Percentiles rank a stretch among this genome's conserved stretches.
These are phyloP conservation scores for Meteorus sp. DNA, from an alignment of 1,140 invertebrate species.

Conservation along the genomic window DNA sequence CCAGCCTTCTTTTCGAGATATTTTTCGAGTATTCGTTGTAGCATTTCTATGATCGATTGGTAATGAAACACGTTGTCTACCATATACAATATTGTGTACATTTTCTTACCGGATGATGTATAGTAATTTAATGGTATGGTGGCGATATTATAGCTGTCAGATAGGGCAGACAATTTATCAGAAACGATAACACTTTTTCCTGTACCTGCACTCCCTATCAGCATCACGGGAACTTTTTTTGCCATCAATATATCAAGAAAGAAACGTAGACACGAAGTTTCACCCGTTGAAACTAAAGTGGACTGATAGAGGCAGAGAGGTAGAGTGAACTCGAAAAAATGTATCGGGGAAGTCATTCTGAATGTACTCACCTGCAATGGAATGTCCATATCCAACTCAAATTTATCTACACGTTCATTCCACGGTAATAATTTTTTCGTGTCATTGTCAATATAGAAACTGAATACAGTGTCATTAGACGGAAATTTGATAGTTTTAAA, in stretches of 20 bases:
- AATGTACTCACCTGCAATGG: constrained; percentile 77
- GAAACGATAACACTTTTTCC: constrained; percentile 87
- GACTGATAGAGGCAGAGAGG: constrained; percentile 63
- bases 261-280: constrained; percentile 86
- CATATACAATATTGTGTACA: constrained; percentile 15
- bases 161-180: constrained; percentile 76
- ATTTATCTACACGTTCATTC: constrained; percentile 75
- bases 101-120: constrained; percentile 77
- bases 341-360: no score
- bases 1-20: constrained; percentile 95
- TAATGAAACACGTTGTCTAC: not conserved
- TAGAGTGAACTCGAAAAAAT: constrained; percentile 5
- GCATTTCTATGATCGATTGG: constrained; percentile 66
- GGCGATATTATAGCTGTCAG: constrained; percentile 79
- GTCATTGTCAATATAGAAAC: constrained; percentile 85
- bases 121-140: constrained; percentile 96
- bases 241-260: constrained; percentile 87
- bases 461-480: constrained; percentile 78
- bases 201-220: constrained; percentile 85
- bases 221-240: constrained; percentile 82
- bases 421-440: constrained; percentile 85
- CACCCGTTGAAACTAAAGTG: constrained; percentile 82
- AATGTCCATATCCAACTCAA: constrained; percentile 82
- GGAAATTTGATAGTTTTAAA: constrained; percentile 92
- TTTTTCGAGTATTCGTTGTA: constrained; percentile 89